Percentiles rank a stretch among this genome's conserved stretches.
Evolutionary conservation across 2,113 vertebrate genomes (phyloP).

Genomic region (Mixornis gularis): DNA sequence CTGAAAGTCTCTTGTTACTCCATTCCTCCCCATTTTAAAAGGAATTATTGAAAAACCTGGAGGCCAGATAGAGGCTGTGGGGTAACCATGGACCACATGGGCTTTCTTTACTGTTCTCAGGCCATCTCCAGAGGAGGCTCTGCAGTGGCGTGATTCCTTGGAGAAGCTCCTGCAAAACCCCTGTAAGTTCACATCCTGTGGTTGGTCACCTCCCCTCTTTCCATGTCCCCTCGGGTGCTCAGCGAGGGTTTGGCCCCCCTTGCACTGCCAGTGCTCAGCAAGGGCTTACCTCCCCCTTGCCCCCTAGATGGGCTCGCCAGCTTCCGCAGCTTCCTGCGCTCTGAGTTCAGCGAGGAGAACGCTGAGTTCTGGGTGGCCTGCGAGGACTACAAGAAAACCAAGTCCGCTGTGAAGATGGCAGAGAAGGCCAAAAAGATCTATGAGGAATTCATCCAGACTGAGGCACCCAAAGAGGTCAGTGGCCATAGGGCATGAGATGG

Average conservation of each 20-base stretch:
- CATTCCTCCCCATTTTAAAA: background rate
- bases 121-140: constrained; percentile 78
- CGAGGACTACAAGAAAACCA: constrained; percentile 91
- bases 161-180: constrained; percentile 85
- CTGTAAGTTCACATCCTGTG: constrained; percentile 75
- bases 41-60: background rate
- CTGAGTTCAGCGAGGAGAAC: constrained; percentile 97
- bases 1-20: background rate
- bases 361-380: constrained; percentile 93
- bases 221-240: background rate
- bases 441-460: constrained; percentile 89
- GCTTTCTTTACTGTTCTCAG: constrained; percentile 59
- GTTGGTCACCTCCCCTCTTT: background rate
- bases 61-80: background rate
- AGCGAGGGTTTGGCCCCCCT: rapidly evolving
- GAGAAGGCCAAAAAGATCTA: constrained; percentile 92
- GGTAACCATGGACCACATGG: background rate
- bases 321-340: constrained; percentile 91
- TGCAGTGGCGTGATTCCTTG: constrained; percentile 89
- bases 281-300: background rate
- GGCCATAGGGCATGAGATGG: background rate
- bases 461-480: constrained; percentile 93
- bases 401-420: constrained; percentile 79
- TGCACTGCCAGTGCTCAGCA: background rate
- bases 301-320: constrained; percentile 81